Evolutionary conservation across 92 coral and sea anemone species (phyloP).

Genomic region (Zoanthus gigantus): DNA sequence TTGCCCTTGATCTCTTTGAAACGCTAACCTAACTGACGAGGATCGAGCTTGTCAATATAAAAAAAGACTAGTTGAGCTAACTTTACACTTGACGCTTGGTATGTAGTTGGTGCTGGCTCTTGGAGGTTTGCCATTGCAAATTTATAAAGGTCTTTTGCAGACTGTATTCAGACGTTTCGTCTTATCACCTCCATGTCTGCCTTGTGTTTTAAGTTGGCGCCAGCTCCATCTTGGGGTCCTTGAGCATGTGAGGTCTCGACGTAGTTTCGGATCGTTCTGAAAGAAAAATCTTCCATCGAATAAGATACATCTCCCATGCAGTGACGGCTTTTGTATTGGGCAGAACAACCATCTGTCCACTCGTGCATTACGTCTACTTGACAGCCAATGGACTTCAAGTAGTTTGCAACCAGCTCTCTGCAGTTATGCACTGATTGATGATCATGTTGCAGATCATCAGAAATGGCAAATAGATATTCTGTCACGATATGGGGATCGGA

Average conservation of each 20-base stretch:
- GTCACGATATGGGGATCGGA: conserved; percentile 40
- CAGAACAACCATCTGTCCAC: conserved; percentile 72
- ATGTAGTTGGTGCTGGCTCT: conserved; percentile 48
- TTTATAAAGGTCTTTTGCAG: conserved; percentile 61
- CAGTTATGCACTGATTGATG: conserved; percentile 39
- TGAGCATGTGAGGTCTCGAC: conserved; percentile 68
- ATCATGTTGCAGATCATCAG: conserved; percentile 23
- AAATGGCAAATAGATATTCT: conserved; percentile 53
- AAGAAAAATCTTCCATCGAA: conserved; percentile 61
- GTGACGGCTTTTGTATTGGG: conserved; percentile 65
- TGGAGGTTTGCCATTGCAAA: conserved; percentile 50
- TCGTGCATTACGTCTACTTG: conserved; percentile 51
- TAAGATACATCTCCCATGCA: conserved; percentile 66
- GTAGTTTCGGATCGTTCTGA: conserved; percentile 56
- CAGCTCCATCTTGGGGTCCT: conserved; percentile 66
- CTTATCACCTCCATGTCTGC: conserved; percentile 69
- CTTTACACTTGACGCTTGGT: conserved; percentile 58
- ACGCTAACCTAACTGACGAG: not conserved
- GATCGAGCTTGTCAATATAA: not conserved
- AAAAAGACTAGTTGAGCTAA: conserved; percentile 33
- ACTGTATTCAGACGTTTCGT: conserved; percentile 54
- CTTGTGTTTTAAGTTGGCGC: conserved; percentile 54
- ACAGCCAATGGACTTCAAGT: conserved; percentile 38
- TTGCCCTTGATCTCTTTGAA: conserved; percentile 18
- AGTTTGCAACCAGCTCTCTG: conserved; percentile 40